Evolutionary conservation across 1,140 invertebrate genomes (phyloP).

Genomic region (Dryas iulia): DNA sequence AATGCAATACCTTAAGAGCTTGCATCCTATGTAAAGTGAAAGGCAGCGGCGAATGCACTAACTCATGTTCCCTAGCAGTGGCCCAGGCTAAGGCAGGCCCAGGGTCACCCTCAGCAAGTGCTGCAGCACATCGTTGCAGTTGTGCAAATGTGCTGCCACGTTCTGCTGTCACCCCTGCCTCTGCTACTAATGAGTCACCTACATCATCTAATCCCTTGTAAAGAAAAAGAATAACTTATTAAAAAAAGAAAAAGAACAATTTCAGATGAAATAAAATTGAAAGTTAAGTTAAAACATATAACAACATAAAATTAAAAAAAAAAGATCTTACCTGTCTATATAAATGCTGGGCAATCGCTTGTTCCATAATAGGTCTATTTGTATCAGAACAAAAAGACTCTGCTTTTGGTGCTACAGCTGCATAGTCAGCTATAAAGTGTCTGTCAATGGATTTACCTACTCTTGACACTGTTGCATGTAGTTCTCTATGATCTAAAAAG

Average conservation of each 20-base stretch:
- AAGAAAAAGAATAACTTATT: too few relatives aligned
- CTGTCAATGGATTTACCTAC: conserved; percentile 98
- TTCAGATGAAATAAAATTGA: not conserved
- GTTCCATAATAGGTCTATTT: conserved; percentile 91
- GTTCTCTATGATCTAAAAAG: conserved; percentile 82
- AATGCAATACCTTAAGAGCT: conserved; percentile 23
- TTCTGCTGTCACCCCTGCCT: conserved; percentile 57
- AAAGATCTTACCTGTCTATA: conserved; percentile 87
- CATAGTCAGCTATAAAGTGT: conserved; percentile 96
- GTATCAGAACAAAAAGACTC: conserved; percentile 90
- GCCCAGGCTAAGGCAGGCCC: conserved; percentile 91
- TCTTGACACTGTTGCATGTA: conserved; percentile 96
- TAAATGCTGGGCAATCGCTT: conserved; percentile 98
- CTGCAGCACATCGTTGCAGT: conserved; percentile 67
- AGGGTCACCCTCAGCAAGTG: conserved; percentile 81
- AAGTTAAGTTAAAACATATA: not conserved
- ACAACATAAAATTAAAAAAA: not conserved
- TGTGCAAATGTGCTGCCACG: conserved; percentile 69
- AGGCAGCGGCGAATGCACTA: conserved; percentile 74
- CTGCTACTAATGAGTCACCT: conserved; percentile 80
- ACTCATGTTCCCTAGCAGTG: conserved; percentile 82
- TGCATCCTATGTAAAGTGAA: conserved; percentile 65
- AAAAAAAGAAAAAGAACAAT: too few relatives aligned
- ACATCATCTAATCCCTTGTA: conserved; percentile 85
- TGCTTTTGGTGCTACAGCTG: conserved; percentile 91